Base-by-base conservation (phyloP, 2,888 invertebrate genomes). In the Alloplasta piceator region DNA sequence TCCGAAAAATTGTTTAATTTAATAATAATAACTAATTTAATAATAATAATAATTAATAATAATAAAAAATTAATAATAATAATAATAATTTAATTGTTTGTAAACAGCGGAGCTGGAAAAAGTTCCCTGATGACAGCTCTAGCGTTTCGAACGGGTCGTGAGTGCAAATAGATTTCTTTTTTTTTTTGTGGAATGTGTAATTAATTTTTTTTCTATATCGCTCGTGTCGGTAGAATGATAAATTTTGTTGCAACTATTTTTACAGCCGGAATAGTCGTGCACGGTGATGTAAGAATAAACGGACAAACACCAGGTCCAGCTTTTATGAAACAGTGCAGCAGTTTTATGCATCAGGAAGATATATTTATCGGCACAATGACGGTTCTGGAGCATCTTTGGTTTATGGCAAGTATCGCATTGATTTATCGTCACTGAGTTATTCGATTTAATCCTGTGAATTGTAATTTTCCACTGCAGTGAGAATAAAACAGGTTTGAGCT, bases 311-410 rank as follows among this genome's bases (percentile, higher is more conserved):
- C 96, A 9, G 95, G 95, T 1, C 94, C 95, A 76, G 83, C 87
- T 6, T 96, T 95, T 89, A 97, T 97, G 96, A 95, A 96, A 87
- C 94, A 95, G 74, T 94, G 97, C 81, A 97, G 96, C 86, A 98
- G 98, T 0, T 98, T 96, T 92, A 97, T 98, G 93, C 97, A 98
- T 86, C 98, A 98, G 91, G 97, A 98, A 83, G 98, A 98, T 89
- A 93, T 98, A 63, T 98, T 98, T 88, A 95, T 97, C 5, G 96
- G 96, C 3, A 95, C 96, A 52, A 94, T 98, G 82, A 98, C 98
- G 0, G 98, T 98, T 36, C 93, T 94, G 83, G 98, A 98, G 90
- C 98, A 98, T 89, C 94, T 98, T 75, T 95, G 94, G 86, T 96
- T 98, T 85, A 97, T 98, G 97, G 98, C 96, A 92, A 80, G 68